Base-by-base conservation (phyloP, 2,888 invertebrate genomes). In the Drosophila lacicola region DNA sequence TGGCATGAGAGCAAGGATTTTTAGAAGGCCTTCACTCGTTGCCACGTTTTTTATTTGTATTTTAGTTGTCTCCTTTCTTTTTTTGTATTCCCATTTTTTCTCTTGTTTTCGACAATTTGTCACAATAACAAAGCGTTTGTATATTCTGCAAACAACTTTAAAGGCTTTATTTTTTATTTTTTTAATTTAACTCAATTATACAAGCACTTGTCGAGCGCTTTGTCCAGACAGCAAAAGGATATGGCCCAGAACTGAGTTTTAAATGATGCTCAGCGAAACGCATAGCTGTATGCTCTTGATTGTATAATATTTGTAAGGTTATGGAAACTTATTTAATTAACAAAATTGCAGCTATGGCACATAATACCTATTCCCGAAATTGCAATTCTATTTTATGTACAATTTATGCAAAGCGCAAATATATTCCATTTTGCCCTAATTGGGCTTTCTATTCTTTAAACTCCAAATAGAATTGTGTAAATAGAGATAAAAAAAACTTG, bases 51-150 rank as follows among this genome's bases (percentile, higher is more conserved):
- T 39, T 53, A n/a, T 53, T 71, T 49, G 9, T 9, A 14, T 58
- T 13, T 63, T 14, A 33, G 14, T 44, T 25, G 17, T 21, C 51
- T 51, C 42, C 33, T 46, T 60, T 53, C 58, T 62, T 57, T 39
- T 51, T 47, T 58, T 19, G 13, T 42, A 19, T 53, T 5, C 37
- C 29, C 29, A 29, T 37, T 73, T 46, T 61, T 63, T 47, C 53
- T 60, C 63, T 67, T 65, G 42, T 60, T 78, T 66, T 64, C 69
- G 54, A 64, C 81, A 83, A 77, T 86, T 86, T 82, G 83, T 86
- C 69, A 70, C 78, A 80, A 73, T 65, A 83, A 77, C 82, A 87
- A 87, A 74, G 74, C 74, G 78, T 67, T 81, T 76, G 64, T 66
- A 72, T 72, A 69, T 25, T 58, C 56, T 57, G 58, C 53, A 64